phyloP scores from a whole-genome alignment of 1,140 invertebrate species.

The Cylas formicarius region DNA sequence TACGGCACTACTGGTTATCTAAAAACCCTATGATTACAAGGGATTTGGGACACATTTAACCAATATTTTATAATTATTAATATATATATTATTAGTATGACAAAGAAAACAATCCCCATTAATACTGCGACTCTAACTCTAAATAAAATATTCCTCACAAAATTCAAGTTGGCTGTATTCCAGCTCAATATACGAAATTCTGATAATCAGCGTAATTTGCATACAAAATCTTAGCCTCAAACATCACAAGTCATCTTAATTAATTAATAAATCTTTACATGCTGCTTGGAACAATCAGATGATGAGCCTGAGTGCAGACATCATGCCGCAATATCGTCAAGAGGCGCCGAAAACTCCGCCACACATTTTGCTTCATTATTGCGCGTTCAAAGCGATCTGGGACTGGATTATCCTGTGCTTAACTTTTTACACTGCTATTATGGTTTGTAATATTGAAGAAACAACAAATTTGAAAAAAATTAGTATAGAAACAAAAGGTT shows the following conservation, averaged over 20 bases:
- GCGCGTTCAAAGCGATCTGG: slow-evolving; percentile 98
- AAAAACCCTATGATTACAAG: too few species aligned
- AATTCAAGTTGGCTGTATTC: too few species aligned
- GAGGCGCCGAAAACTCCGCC: slow-evolving; percentile 99
- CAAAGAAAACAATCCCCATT: too few species aligned
- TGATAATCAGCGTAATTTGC: too few species aligned
- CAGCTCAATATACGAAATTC: too few species aligned
- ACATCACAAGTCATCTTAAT: slow-evolving; percentile 1
- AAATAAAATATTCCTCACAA: too few species aligned
- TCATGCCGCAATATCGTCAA: slow-evolving; percentile 98
- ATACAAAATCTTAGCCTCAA: background rate
- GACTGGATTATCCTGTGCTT: slow-evolving; percentile 99
- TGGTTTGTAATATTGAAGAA: slow-evolving; percentile 64
- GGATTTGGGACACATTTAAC: too few species aligned
- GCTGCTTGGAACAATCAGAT: slow-evolving; percentile 57
- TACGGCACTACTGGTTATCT: too few species aligned
- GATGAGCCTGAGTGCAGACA: slow-evolving; percentile 93
- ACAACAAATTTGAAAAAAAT: background rate
- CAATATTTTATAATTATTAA: too few species aligned
- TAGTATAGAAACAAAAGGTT: too few species aligned
- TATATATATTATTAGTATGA: too few species aligned
- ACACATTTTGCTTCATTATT: slow-evolving; percentile 95
- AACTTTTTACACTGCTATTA: slow-evolving; percentile 99
- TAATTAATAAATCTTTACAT: slow-evolving; percentile 23
- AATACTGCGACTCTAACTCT: too few species aligned